Conservation (phyloP, 2,113 vertebrate species). For the Ochotona curzoniae region DNA sequence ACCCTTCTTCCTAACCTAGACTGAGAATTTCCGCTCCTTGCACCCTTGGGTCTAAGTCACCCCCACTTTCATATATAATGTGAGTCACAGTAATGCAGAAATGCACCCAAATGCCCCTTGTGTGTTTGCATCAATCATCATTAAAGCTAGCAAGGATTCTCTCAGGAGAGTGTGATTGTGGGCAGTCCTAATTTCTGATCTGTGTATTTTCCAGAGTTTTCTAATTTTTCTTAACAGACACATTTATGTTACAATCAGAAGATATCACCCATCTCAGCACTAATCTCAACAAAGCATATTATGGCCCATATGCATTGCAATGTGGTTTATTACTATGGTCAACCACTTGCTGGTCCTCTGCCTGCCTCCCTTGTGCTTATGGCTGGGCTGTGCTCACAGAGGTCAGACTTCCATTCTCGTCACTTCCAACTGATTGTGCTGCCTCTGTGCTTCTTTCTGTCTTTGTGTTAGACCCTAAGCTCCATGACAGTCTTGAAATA, state of each 20-base stretch:
- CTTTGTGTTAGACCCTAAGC: background rate
- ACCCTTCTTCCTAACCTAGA: background rate
- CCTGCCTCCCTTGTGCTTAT: background rate
- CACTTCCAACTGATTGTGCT: background rate
- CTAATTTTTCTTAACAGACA: background rate
- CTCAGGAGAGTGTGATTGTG: background rate
- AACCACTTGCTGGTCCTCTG: too few relatives aligned
- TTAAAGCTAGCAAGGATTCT: background rate
- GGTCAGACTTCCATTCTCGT: background rate
- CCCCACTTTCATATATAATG: background rate
- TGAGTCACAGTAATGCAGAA: slow-evolving; percentile 20
- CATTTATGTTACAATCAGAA: slow-evolving; percentile 4
- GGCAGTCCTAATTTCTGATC: background rate
- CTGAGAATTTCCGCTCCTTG: slow-evolving; percentile 20
- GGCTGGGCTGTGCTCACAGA: background rate
- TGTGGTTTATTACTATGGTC: too few relatives aligned
- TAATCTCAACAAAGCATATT: background rate
- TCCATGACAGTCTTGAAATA: background rate
- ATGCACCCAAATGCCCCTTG: slow-evolving; percentile 27
- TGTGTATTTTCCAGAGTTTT: background rate
- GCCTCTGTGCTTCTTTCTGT: background rate
- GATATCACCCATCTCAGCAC: background rate
- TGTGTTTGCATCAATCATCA: background rate
- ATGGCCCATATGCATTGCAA: background rate
- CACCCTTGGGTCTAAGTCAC: slow-evolving; percentile 1